Conservation (phyloP, 2,797 vertebrate species). For the Esox lucius region DNA sequence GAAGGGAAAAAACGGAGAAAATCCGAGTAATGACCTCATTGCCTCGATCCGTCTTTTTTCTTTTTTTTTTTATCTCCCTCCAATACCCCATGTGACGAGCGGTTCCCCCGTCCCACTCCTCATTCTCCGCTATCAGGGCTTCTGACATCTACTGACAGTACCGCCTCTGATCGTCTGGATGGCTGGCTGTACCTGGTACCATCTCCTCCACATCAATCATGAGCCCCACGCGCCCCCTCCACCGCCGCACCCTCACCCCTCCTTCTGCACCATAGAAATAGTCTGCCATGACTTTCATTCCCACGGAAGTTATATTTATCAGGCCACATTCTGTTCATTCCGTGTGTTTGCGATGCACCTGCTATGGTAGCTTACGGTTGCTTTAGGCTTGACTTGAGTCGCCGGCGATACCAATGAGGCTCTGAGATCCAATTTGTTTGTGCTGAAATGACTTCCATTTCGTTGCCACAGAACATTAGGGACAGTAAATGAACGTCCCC, state of each 20-base stretch:
- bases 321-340: neutral
- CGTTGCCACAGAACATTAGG: slow-evolving; percentile 73
- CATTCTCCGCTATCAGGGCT: slow-evolving; percentile 10
- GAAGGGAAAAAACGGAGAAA: slow-evolving; percentile 31
- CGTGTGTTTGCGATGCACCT: neutral
- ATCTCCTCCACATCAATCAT: slow-evolving; percentile 56
- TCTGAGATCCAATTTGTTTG: slow-evolving; percentile 70
- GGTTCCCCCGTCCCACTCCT: slow-evolving; percentile 18
- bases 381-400: slow-evolving; percentile 54
- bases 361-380: slow-evolving; percentile 14
- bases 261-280: neutral
- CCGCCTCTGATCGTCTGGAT: slow-evolving; percentile 47
- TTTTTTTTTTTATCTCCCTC: too few relatives aligned
- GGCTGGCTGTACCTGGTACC: slow-evolving; percentile 34
- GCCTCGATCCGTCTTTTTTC: slow-evolving; percentile 52
- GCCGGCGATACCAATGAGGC: slow-evolving; percentile 48
- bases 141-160: slow-evolving; percentile 45
- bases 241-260: neutral
- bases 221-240: slow-evolving; percentile 17
- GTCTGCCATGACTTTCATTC: too few relatives aligned
- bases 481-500: slow-evolving; percentile 70
- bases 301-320: neutral
- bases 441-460: slow-evolving; percentile 69
- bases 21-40: slow-evolving; percentile 60
- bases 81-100: slow-evolving; percentile 28